A percentile compares a stretch with the other conserved stretches of the same genome.
phyloP scores from a whole-genome alignment of 2,113 vertebrate species.

The Empidonax traillii region DNA sequence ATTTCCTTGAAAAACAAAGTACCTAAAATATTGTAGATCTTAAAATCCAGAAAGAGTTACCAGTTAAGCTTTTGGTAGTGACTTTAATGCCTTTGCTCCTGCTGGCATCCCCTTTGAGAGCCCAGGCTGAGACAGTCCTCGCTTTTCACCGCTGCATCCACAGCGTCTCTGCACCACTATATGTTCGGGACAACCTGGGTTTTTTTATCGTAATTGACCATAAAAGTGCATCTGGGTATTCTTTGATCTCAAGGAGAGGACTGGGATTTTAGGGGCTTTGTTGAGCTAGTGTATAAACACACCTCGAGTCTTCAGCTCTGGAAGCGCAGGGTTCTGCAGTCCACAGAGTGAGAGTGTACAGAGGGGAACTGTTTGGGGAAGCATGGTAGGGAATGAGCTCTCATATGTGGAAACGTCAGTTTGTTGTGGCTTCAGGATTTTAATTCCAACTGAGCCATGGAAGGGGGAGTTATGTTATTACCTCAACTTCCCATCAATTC shows the following conservation, averaged over 20 bases:
- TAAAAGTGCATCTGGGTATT: background rate
- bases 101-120: background rate
- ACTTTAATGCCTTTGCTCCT: background rate
- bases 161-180: accelerated
- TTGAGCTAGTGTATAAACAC: background rate
- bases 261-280: accelerated
- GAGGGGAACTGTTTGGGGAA: accelerated
- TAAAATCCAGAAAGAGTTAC: background rate
- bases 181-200: background rate
- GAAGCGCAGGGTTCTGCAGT: background rate
- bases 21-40: background rate
- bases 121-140: background rate
- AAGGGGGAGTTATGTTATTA: background rate
- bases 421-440: background rate
- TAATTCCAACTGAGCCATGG: background rate
- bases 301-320: background rate
- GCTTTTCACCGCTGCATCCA: accelerated
- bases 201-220: background rate
- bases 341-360: accelerated
- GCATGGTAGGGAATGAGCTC: accelerated
- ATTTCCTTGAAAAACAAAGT: slow-evolving; percentile 26
- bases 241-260: background rate
- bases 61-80: background rate
- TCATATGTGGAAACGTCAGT: accelerated
- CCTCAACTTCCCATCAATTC: background rate